A percentile compares a stretch with the other conserved stretches of the same genome.
phyloP scores from a whole-genome alignment of 2,797 vertebrate species.

The Denticeps clupeoides region DNA sequence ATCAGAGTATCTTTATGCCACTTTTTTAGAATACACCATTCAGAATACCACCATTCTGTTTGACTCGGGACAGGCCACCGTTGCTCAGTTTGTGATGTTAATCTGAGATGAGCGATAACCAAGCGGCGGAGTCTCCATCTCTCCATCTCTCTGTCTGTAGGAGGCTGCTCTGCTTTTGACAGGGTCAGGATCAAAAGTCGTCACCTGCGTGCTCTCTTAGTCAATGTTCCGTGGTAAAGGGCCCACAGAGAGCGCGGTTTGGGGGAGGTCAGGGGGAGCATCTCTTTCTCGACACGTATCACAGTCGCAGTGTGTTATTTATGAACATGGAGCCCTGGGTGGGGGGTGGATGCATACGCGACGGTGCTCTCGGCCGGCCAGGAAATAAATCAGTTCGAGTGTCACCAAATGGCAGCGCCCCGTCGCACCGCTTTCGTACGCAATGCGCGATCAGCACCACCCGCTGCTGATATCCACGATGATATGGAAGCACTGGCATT shows the following conservation, averaged over 20 bases:
- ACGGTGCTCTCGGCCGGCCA: not conserved
- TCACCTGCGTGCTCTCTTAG: not conserved
- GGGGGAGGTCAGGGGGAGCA: too few species aligned
- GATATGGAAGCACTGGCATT: not conserved
- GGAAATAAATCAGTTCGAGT: slow-evolving; percentile 5
- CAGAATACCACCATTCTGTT: not conserved
- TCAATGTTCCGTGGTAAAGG: not conserved
- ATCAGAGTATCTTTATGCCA: not conserved
- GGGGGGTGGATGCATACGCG: slow-evolving; percentile 7
- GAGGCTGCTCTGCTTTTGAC: not conserved
- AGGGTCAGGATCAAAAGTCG: not conserved
- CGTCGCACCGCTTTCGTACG: not conserved
- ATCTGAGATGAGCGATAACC: not conserved
- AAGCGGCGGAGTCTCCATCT: not conserved
- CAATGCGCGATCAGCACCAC: not conserved
- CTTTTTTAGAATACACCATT: too few species aligned
- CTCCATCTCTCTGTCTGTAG: too few species aligned
- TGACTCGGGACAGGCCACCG: not conserved
- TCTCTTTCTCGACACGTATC: not conserved
- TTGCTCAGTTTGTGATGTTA: not conserved
- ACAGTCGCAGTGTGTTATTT: not conserved
- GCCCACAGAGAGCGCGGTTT: not conserved
- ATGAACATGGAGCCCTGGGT: slow-evolving; percentile 2
- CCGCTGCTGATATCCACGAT: not conserved
- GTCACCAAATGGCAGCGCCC: not conserved